Conservation (phyloP, 2,888 invertebrate species). For the Helobdella robusta region DNA sequence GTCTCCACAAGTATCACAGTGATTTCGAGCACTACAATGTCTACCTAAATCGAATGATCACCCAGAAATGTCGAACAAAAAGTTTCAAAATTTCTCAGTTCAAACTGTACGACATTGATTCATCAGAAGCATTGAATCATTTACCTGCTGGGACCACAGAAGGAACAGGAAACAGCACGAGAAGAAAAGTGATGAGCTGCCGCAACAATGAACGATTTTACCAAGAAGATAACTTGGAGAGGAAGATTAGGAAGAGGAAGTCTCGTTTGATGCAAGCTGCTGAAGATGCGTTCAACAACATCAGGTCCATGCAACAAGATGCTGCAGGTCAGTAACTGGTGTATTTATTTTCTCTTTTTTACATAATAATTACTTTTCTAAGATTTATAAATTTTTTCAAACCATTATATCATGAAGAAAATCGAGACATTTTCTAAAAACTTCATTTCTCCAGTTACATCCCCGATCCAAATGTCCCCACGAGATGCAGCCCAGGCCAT, state of each 20-base stretch:
- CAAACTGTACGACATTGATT: conserved; percentile 93
- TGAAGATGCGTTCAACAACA: conserved; percentile 95
- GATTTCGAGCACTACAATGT: conserved; percentile 82
- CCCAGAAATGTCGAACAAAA: conserved; percentile 36
- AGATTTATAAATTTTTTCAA: background rate
- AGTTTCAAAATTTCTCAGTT: conserved; percentile 42
- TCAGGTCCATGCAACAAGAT: conserved; percentile 64
- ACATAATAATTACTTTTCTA: background rate
- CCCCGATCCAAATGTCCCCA: conserved; percentile 73
- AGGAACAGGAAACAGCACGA: background rate
- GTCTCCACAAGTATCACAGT: conserved; percentile 88
- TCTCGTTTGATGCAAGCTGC: conserved; percentile 83
- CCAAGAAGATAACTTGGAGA: conserved; percentile 91
- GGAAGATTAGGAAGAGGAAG: conserved; percentile 77
- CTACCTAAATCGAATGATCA: conserved; percentile 53
- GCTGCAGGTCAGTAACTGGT: conserved; percentile 9
- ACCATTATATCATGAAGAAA: background rate
- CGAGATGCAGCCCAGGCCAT: conserved; percentile 94
- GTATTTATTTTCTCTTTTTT: background rate
- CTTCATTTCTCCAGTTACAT: background rate
- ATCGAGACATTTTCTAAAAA: background rate
- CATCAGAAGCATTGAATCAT: background rate
- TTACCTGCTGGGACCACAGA: background rate
- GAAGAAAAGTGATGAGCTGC: background rate
- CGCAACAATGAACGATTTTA: conserved; percentile 79